phyloP scores from a whole-genome alignment of 2,888 invertebrate species.

The Acronicta psi region DNA sequence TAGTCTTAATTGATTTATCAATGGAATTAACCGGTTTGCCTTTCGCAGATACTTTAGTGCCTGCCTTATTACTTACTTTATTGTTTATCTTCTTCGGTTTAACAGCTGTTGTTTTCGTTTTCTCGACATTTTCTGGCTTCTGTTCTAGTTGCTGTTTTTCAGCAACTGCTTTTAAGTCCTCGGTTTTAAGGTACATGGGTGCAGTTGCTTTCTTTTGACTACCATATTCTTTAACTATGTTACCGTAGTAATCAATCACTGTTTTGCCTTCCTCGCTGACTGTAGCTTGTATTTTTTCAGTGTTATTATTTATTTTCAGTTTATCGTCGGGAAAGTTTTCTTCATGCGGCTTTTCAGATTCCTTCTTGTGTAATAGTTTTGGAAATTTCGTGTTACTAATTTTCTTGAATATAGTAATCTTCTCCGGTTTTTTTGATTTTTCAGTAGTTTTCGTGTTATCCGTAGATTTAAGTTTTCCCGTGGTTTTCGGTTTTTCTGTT shows the following conservation, averaged over 20 bases:
- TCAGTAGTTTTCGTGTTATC: conserved; percentile 59
- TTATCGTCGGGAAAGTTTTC: conserved; percentile 50
- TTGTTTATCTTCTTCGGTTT: conserved; percentile 64
- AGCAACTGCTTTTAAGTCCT: conserved; percentile 90
- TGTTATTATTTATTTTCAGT: conserved; percentile 59
- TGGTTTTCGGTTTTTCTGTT: conserved; percentile 60
- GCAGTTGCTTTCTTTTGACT: conserved; percentile 82
- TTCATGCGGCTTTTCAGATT: conserved; percentile 65
- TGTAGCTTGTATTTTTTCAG: conserved; percentile 72
- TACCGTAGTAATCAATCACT: conserved; percentile 94
- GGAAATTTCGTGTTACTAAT: conserved; percentile 81
- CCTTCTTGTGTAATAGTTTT: conserved; percentile 79
- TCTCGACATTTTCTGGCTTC: conserved; percentile 61
- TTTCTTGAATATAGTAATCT: conserved; percentile 79
- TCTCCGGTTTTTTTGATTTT: conserved; percentile 63
- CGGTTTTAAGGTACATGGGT: conserved; percentile 90
- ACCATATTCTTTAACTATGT: conserved; percentile 93
- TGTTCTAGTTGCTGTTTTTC: conserved; percentile 81
- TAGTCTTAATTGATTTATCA: conserved; percentile 57
- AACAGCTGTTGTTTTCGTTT: conserved; percentile 50
- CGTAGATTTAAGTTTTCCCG: conserved; percentile 61
- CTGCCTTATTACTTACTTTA: conserved; percentile 62
- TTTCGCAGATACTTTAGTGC: conserved; percentile 48
- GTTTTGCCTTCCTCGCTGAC: conserved; percentile 91
- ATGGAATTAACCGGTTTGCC: conserved; percentile 58